phyloP scores from a whole-genome alignment of 35 echinoderm and acorn worm genomes.

The Ophiothrix spiculata region DNA sequence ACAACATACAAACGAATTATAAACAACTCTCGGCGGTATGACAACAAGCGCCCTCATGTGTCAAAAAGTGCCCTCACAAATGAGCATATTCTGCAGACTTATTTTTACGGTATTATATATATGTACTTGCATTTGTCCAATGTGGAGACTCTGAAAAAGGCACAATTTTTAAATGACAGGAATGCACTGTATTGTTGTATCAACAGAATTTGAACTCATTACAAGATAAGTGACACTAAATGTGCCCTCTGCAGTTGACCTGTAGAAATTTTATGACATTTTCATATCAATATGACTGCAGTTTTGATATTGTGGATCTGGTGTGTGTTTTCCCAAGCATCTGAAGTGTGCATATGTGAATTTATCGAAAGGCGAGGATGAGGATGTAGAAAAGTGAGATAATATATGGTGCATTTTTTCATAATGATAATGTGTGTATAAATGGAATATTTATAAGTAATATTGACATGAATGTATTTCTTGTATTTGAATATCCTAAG shows the following conservation, averaged over 20 bases:
- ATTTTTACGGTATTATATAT: background rate
- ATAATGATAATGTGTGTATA: background rate
- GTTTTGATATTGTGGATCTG: background rate
- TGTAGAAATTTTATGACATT: background rate
- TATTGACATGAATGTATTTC: no score
- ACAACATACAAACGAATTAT: constrained; percentile 6
- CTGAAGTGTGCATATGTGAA: background rate
- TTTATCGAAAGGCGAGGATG: background rate
- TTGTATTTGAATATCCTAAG: no score
- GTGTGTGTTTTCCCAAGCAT: background rate
- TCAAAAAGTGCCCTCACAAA: background rate
- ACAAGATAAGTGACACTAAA: background rate
- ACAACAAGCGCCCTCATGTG: background rate
- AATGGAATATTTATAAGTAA: constrained; percentile 17
- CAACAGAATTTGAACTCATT: background rate
- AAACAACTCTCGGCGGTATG: constrained; percentile 30
- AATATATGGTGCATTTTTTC: background rate
- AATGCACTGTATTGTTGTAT: background rate
- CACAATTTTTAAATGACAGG: background rate
- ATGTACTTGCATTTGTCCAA: no score
- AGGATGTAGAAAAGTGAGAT: background rate
- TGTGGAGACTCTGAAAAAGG: background rate
- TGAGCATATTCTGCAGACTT: background rate
- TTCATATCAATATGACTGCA: background rate
- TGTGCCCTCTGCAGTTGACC: constrained; percentile 7